A percentile compares a stretch with the other conserved stretches of the same genome.
Conservation (phyloP, 2,113 vertebrate species). For the Hydrolagus affinis region DNA sequence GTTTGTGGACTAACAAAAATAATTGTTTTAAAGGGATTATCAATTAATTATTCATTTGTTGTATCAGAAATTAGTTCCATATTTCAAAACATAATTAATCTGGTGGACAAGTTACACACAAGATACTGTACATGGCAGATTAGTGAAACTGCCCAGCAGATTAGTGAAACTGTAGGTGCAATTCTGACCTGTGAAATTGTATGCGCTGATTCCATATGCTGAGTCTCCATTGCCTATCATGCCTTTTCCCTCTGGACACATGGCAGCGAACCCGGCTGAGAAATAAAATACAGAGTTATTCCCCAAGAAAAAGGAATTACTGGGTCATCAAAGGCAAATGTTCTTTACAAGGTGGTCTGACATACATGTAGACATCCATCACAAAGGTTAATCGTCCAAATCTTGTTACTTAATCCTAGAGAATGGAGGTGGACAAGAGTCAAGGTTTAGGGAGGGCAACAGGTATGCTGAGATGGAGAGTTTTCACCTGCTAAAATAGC, state of each 20-base stretch:
- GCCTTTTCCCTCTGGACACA: slow-evolving; percentile 88
- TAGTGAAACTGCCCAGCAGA: not conserved
- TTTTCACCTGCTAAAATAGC: too few relatives aligned
- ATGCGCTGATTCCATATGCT: slow-evolving; percentile 51
- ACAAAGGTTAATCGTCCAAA: too few relatives aligned
- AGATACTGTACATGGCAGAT: too few relatives aligned
- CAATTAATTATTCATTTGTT: not conserved
- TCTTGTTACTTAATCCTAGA: too few relatives aligned
- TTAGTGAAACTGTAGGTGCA: not conserved
- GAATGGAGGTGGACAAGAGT: too few relatives aligned
- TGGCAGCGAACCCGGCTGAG: slow-evolving; percentile 78
- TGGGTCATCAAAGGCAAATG: not conserved
- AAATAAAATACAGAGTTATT: slow-evolving; percentile 23
- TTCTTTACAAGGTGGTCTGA: not conserved
- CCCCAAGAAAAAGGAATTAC: not conserved
- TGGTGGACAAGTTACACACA: not conserved
- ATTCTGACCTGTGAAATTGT: slow-evolving; percentile 68
- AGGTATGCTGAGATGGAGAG: too few relatives aligned
- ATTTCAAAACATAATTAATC: not conserved
- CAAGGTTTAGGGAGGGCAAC: too few relatives aligned
- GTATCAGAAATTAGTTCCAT: not conserved
- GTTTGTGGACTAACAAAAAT: too few relatives aligned
- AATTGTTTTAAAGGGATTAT: not conserved
- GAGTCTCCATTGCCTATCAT: slow-evolving; percentile 67
- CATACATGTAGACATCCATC: too few relatives aligned